These are phyloP conservation scores for Cossypha polioptera DNA, from an alignment of 2,797 vertebrate genomes.

Conservation along the genomic window DNA sequence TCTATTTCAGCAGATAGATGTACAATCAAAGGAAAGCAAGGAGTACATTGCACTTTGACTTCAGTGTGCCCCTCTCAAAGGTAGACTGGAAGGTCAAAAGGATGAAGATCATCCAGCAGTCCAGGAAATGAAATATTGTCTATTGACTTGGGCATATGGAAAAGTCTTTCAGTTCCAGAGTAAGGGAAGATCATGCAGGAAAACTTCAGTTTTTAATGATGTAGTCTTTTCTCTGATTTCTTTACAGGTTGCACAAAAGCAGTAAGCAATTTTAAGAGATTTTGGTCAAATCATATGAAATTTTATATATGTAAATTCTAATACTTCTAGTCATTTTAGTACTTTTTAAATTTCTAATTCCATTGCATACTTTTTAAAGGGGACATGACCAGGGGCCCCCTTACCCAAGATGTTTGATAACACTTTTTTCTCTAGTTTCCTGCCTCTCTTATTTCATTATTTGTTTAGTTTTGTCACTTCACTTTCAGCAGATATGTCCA, in stretches of 20 bases:
- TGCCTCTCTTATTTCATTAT: neutral
- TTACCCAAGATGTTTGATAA: neutral
- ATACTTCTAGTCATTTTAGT: neutral
- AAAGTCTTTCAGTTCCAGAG: neutral
- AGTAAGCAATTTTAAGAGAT: neutral
- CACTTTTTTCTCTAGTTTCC: neutral
- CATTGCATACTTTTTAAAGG: neutral
- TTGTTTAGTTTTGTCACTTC: neutral
- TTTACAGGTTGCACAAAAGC: neutral
- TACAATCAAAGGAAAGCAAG: neutral
- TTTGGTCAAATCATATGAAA: neutral
- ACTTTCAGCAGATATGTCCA: neutral
- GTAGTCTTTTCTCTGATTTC: neutral
- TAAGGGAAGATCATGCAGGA: neutral
- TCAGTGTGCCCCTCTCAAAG: neutral
- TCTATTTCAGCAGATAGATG: neutral
- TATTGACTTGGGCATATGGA: neutral
- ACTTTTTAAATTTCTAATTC: neutral
- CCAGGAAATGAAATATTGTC: neutral
- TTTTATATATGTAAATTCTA: neutral
- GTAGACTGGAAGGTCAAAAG: neutral
- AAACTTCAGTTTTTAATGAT: neutral
- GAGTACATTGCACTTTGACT: neutral
- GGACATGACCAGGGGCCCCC: accelerated
- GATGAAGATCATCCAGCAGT: neutral